Evolutionary conservation across 2,797 vertebrate genomes (phyloP).

Genomic region (Onychomys leucogaster): DNA sequence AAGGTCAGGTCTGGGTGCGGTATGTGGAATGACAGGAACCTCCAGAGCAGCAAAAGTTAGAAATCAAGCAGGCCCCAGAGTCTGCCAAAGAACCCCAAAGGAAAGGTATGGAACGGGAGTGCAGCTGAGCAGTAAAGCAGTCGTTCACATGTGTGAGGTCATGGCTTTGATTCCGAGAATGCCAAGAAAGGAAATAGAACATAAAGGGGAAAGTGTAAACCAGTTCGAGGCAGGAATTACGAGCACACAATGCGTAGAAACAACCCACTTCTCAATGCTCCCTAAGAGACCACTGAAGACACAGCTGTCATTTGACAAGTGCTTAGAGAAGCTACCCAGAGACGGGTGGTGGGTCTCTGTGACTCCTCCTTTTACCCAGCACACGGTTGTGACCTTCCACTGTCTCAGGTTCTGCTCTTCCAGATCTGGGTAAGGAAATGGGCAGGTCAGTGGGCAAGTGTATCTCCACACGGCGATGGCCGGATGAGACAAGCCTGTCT

Average conservation of each 20-base stretch:
- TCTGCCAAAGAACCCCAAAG: not conserved
- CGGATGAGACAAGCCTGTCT: not conserved
- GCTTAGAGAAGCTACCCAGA: not conserved
- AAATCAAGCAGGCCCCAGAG: not conserved
- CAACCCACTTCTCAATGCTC: not conserved
- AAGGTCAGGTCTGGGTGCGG: not conserved
- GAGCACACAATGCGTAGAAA: not conserved
- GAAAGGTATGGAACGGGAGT: not conserved
- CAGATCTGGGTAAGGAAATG: not conserved
- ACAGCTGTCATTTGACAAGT: not conserved
- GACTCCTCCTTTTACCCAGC: not conserved
- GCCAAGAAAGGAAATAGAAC: not conserved
- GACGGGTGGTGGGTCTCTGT: not conserved
- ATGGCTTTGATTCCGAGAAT: not conserved
- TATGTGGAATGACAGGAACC: not conserved
- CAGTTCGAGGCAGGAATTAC: not conserved
- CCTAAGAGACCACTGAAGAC: not conserved
- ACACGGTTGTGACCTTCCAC: not conserved
- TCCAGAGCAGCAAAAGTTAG: not conserved
- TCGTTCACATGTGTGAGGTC: not conserved
- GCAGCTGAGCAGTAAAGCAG: not conserved
- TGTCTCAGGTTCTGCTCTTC: not conserved
- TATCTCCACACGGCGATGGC: not conserved
- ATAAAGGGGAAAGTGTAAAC: not conserved
- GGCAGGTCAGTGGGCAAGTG: no score